phyloP scores from a whole-genome alignment of 1,140 invertebrate species.

The Chlorops oryzae region DNA sequence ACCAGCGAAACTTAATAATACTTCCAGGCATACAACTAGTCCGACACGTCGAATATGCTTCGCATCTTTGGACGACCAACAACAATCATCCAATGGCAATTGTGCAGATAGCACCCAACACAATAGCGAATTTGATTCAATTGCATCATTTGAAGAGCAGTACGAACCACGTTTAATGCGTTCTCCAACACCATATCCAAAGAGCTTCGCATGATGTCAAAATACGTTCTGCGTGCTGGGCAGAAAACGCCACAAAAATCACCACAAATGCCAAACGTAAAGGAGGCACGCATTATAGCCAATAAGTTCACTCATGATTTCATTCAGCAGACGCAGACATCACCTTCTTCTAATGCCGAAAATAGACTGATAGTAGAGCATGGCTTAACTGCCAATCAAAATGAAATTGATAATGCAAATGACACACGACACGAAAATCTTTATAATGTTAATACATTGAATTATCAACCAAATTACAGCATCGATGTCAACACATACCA shows the following conservation, averaged over 20 bases:
- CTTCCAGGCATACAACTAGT: slow-evolving; percentile 9
- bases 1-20: not conserved
- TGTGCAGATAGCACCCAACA: slow-evolving; percentile 11
- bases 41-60: slow-evolving; percentile 60
- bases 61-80: slow-evolving; percentile 56
- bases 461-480: not conserved
- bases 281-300: slow-evolving; percentile 34
- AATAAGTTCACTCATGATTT: slow-evolving; percentile 16
- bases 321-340: not conserved
- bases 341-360: not conserved
- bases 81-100: slow-evolving; percentile 21
- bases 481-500: no score
- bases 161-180: slow-evolving; percentile 59
- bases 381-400: no score
- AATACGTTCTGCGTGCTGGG: slow-evolving; percentile 53
- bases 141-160: slow-evolving; percentile 20
- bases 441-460: not conserved
- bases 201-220: slow-evolving; percentile 78
- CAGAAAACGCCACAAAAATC: slow-evolving; percentile 18
- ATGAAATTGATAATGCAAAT: not conserved
- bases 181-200: slow-evolving; percentile 87
- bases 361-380: no score
- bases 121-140: slow-evolving; percentile 6
- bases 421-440: not conserved
- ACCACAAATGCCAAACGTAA: slow-evolving; percentile 15